These are phyloP conservation scores for Limnephilus rhombicus DNA, from an alignment of 2,888 invertebrate species.

Conservation along the genomic window DNA sequence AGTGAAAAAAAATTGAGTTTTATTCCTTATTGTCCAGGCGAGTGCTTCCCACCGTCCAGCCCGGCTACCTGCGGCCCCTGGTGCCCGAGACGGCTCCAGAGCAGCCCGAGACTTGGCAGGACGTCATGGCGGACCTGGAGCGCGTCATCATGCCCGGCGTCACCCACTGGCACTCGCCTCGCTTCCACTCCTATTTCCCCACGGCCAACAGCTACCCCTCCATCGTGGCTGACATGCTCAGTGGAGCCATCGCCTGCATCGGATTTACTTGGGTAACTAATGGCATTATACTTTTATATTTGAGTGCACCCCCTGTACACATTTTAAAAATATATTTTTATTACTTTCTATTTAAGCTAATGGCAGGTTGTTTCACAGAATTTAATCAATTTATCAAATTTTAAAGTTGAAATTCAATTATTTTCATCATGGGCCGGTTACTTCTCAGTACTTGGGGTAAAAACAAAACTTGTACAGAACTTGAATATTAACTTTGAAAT, in stretches of 20 bases:
- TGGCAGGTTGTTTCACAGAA: too few relatives aligned
- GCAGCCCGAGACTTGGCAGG: slow-evolving; percentile 92
- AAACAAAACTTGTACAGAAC: too few relatives aligned
- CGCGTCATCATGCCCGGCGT: slow-evolving; percentile 98
- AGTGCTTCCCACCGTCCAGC: slow-evolving; percentile 94
- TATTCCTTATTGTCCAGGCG: slow-evolving; percentile 76
- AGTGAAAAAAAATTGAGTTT: neutral
- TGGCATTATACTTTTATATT: neutral
- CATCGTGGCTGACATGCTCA: slow-evolving; percentile 96
- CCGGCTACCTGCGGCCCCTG: slow-evolving; percentile 93
- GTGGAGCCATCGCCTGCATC: slow-evolving; percentile 96
- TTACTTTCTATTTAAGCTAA: too few relatives aligned
- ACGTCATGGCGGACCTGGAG: slow-evolving; percentile 95
- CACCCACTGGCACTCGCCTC: slow-evolving; percentile 97
- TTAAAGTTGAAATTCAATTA: too few relatives aligned
- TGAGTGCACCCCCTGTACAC: neutral
- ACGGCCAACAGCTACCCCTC: slow-evolving; percentile 96
- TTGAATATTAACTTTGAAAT: too few relatives aligned
- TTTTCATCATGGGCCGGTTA: too few relatives aligned
- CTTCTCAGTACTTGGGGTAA: too few relatives aligned
- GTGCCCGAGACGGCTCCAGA: slow-evolving; percentile 92
- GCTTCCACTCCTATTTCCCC: slow-evolving; percentile 97
- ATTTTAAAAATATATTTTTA: too few relatives aligned
- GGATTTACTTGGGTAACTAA: slow-evolving; percentile 95
- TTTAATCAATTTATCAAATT: too few relatives aligned